A percentile compares a stretch with the other conserved stretches of the same genome.
phyloP scores from a whole-genome alignment of 2,797 vertebrate genomes.

The Neopelma chrysocephalum region DNA sequence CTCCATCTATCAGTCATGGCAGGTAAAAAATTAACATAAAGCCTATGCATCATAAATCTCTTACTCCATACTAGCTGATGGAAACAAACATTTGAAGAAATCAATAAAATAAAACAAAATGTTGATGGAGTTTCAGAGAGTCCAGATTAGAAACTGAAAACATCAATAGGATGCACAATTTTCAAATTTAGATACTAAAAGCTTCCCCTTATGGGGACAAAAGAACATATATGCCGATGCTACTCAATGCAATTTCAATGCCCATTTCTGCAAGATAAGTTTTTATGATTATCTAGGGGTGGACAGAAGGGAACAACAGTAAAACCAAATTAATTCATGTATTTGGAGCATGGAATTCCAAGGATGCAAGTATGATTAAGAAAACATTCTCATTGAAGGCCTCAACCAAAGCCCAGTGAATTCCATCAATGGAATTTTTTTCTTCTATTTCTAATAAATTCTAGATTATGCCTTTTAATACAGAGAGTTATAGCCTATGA shows the following conservation, averaged over 20 bases:
- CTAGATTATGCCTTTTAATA: not conserved
- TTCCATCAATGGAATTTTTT: not conserved
- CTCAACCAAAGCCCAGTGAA: not conserved
- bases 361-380: not conserved
- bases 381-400: not conserved
- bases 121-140: not conserved
- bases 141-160: not conserved
- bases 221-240: fast-evolving
- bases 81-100: not conserved
- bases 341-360: not conserved
- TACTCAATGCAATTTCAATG: not conserved
- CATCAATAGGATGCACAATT: not conserved
- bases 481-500: not conserved
- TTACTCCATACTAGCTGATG: not conserved
- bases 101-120: not conserved
- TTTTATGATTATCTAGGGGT: not conserved
- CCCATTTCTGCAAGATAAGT: not conserved
- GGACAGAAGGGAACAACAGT: not conserved
- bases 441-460: not conserved
- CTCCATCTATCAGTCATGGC: not conserved
- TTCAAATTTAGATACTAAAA: not conserved
- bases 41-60: not conserved
- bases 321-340: not conserved
- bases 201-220: not conserved
- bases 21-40: not conserved